These are phyloP conservation scores for Cristatella mucedo DNA, from an alignment of 2,888 invertebrate species.

Conservation along the genomic window DNA sequence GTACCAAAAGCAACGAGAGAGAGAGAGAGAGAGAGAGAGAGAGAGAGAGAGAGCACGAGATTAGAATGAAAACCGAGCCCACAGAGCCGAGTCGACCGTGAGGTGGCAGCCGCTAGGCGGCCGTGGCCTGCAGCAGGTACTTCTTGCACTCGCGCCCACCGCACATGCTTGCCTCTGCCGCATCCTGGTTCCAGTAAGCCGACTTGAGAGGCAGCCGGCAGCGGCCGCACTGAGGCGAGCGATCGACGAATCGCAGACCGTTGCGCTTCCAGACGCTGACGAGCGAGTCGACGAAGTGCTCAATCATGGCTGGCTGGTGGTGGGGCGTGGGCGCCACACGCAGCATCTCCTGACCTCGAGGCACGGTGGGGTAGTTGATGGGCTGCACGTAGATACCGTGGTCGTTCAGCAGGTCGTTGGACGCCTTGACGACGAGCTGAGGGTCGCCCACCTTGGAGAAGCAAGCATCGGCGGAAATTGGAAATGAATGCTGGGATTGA, in stretches of 20 bases:
- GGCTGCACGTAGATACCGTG: conserved; percentile 88
- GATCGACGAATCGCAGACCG: conserved; percentile 47
- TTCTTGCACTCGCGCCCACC: not conserved
- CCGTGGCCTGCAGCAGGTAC: not conserved
- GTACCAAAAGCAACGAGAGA: too few species aligned
- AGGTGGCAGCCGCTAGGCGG: too few species aligned
- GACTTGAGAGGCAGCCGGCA: not conserved
- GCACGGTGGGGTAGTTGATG: conserved; percentile 94
- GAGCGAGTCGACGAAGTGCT: conserved; percentile 47
- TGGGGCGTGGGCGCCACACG: conserved; percentile 84
- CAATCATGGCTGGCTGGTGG: conserved; percentile 79
- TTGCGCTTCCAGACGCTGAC: conserved; percentile 64
- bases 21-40: too few species aligned
- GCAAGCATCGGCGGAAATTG: too few species aligned
- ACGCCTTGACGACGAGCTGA: conserved; percentile 58
- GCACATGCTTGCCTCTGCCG: not conserved
- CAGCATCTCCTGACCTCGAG: conserved; percentile 75
- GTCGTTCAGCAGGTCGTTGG: conserved; percentile 63
- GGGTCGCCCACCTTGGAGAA: conserved; percentile 66
- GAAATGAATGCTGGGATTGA: too few species aligned
- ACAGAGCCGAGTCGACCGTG: too few species aligned
- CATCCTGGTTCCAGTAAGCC: not conserved
- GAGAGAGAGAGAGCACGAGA: too few species aligned
- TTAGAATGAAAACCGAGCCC: too few species aligned
- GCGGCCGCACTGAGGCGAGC: conserved; percentile 14